Evolutionary conservation across 2,797 vertebrate genomes (phyloP), one percentile per base, ranked within the genome.

Genomic region (Sphenodon punctatus): DNA sequence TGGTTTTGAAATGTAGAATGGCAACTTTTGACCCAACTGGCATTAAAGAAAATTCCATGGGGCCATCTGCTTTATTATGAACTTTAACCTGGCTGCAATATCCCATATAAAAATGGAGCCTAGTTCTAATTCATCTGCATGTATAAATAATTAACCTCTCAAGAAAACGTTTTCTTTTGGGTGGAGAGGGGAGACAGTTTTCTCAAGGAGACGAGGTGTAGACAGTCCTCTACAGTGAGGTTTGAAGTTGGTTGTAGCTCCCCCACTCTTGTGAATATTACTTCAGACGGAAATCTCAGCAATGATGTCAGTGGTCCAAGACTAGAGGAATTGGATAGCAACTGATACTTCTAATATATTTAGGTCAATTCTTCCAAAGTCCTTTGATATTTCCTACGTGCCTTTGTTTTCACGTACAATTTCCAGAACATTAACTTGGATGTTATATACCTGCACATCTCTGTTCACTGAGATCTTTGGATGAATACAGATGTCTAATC

Each of bases 161-260:
- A 64, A 78, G 25, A 8, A 49, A 74, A 43, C 25, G 75, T 74
- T 43, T 45, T 85, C 30, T 42, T 27, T 0, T 0, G 38, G 36
- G 17, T 70, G 43, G 79, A 5, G n/a, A n/a, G n/a, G n/a, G n/a
- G n/a, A n/a, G n/a, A 16, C 59, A 83, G 64, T 85, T 43, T 32
- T 75, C 32, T 80, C 17, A 42, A 78, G 82, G 46, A 20, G 19
- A 4, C 84, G 16, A 38, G 36, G 32, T 58, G n/a, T n/a, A n/a
- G n/a, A n/a, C n/a, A n/a, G 82, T 84, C 75, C 82, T 65, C 78
- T 81, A 5, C 41, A 17, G 75, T 72, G 82, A 92, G 88, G 78
- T 87, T 86, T 89, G 86, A 81, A 59, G 72, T 42, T 79, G 87
- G 65, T 67, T 69, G 63, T 36, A 70, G 65, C n/a, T n/a, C n/a